Base-by-base conservation (phyloP, 2,888 invertebrate genomes). In the Scaptomyza tumidula region DNA sequence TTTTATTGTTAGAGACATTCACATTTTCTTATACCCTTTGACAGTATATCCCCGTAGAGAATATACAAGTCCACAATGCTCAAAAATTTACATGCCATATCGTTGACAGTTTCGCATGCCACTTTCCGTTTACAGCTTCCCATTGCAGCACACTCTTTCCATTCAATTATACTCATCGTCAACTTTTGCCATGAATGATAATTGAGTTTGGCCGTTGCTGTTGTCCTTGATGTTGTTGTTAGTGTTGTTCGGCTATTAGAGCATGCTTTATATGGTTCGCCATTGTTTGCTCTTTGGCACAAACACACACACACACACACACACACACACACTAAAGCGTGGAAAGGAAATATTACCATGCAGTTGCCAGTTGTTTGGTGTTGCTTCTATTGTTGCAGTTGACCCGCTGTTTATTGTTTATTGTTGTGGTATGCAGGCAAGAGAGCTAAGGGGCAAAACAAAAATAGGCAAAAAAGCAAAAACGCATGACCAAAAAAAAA, bases 111-210 rank as follows among this genome's bases (percentile, higher is more conserved):
- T 59, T 24, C 54, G 46, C 54, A 27, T 58, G 41, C 16, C 75
- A 55, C 37, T 58, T 59, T 63, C 39, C 59, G 41, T 35, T 72
- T 52, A 61, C 59, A 54, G 41, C 35, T 49, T 24, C 16, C 37
- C 19, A 24, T 57, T 37, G 37, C 44, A 60, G 65, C 45, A 29
- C 29, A 19, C 29, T 62, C 52, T 49, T 64, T 54, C 76, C 48
- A 75, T 86, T 80, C 70, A 82, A 78, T 83, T 83, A 70, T 68
- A 54, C 68, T 49, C 66, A 68, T 61, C 80, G 59, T 71, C 78
- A 83, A 80, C 73, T 82, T 82, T 83, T 33, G 46, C 65, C 69
- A 78, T 86, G 86, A 82, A 83, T 80, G 86, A 67, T 73, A 82
- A 82, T 82, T 82, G 84, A 83, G 84, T 82, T 86, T 66, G 55